These are phyloP conservation scores for Microtus ochrogaster DNA, from an alignment of 2,113 vertebrate genomes.

Conservation along the genomic window DNA sequence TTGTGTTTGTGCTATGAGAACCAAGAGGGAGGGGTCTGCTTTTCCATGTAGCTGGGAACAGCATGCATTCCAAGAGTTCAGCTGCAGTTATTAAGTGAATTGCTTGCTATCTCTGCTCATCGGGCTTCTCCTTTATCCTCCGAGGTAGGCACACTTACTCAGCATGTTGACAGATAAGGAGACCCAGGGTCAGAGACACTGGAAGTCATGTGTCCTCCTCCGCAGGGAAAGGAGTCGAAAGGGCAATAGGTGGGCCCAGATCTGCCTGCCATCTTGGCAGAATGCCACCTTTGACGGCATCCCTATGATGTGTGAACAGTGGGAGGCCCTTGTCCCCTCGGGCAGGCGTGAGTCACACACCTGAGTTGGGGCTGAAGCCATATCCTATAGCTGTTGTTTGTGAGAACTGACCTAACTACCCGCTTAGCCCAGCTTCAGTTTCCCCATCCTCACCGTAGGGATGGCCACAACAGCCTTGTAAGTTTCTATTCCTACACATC, in stretches of 20 bases:
- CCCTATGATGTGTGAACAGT: neutral
- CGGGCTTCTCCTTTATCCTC: neutral
- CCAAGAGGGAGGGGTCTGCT: neutral
- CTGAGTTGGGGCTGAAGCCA: too few relatives aligned
- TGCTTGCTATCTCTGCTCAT: neutral
- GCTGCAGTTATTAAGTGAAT: neutral
- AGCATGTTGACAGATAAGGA: neutral
- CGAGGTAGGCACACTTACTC: neutral
- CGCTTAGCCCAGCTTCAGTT: neutral
- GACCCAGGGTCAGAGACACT: neutral
- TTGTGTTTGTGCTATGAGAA: neutral
- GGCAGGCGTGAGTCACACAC: neutral
- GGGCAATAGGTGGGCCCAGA: neutral
- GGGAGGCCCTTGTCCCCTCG: rapidly evolving
- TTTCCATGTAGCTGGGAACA: neutral
- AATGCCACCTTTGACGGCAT: neutral
- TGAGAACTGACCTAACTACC: neutral
- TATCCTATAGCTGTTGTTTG: neutral
- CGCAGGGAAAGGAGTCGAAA: neutral
- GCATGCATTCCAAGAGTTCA: too few relatives aligned
- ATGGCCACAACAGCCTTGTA: neutral
- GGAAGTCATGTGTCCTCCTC: neutral
- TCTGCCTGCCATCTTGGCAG: neutral
- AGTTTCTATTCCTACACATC: neutral
- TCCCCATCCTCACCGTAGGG: neutral